Base-by-base conservation (phyloP, 2,797 vertebrate species). In the Hapalemur alaotrensis region DNA sequence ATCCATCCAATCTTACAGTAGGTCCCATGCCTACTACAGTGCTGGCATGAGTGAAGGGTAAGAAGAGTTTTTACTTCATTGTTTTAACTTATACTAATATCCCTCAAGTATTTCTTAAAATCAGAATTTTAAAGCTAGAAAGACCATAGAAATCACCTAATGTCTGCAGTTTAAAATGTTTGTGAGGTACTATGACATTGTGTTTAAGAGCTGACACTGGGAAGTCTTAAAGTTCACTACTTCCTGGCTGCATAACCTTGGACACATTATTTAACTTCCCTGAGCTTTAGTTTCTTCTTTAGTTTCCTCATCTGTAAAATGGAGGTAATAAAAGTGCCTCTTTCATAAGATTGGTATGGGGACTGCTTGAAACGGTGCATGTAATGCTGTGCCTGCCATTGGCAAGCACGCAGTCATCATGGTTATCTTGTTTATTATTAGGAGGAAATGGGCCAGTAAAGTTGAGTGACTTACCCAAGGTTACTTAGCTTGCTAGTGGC, bases 41-140 rank as follows among this genome's bases (percentile, higher is more conserved):
- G 32, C 65, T 87, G 59, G 38, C 41, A 48, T 79, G 35, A 75
- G 30, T 54, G 57, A 54, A 82, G 2, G 2, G 57, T 73, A 43
- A 52, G 54, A 52, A 67, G 48, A 63, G 28, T 11, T 81, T 90
- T 82, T 67, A 30, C 41, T 76, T 83, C 23, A 23, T 54, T 48
- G 30, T 59, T 69, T 82, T 72, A n/a, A 41, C 69, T 59, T 35
- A 46, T 48, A 32, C 67, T 84, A 61, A 67, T 90, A 79, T 50
- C n/a, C 32, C n/a, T 61, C 41, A 79, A 91, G 35, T 78, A 43
- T 95, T 91, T 85, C 72, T 85, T 84, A 93, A 72, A 72, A 87
- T 80, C 12, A 72, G 86, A 69, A 59, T 52, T 78, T 90, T 78
- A 38, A 90, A 57, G 35, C 41, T 70, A 41, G 23, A 57, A 41